These are phyloP conservation scores for Apeira syringaria DNA, from an alignment of 2,888 invertebrate species.

Conservation along the genomic window DNA sequence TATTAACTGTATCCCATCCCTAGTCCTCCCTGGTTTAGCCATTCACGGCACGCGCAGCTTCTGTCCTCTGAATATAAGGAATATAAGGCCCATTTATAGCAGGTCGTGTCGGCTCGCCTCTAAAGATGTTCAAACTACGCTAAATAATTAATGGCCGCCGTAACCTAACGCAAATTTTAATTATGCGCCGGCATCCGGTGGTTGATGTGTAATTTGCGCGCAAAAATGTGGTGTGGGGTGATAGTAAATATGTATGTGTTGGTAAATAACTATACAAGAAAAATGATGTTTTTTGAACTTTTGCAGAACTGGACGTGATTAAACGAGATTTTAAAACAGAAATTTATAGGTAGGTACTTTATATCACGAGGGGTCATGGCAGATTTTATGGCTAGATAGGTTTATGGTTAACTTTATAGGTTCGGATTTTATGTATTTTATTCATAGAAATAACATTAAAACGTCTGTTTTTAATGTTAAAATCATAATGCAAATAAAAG, in stretches of 20 bases:
- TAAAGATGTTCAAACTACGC: slow-evolving; percentile 70
- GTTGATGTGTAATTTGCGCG: slow-evolving; percentile 32
- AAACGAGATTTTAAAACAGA: too few species aligned
- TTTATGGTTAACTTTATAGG: too few species aligned
- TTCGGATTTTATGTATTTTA: too few species aligned
- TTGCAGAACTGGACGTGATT: too few species aligned
- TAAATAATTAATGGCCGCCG: slow-evolving; percentile 70
- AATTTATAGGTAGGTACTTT: too few species aligned
- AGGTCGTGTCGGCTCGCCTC: slow-evolving; percentile 50
- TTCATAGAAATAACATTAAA: too few species aligned
- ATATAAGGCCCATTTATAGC: slow-evolving; percentile 73
- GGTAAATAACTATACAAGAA: too few species aligned
- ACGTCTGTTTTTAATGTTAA: too few species aligned
- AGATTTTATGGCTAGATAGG: too few species aligned
- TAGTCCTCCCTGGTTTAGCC: slow-evolving; percentile 43
- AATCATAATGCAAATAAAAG: too few species aligned
- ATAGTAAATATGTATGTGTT: background rate
- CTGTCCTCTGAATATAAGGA: slow-evolving; percentile 78
- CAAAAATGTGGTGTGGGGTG: slow-evolving; percentile 26
- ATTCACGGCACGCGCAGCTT: slow-evolving; percentile 74
- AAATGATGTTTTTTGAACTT: background rate
- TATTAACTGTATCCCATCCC: slow-evolving; percentile 2
- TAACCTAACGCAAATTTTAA: slow-evolving; percentile 67
- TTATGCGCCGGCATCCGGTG: slow-evolving; percentile 48
- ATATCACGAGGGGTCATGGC: too few species aligned